Base-by-base conservation (phyloP, 2,113 vertebrate species). In the Oreochromis niloticus region DNA sequence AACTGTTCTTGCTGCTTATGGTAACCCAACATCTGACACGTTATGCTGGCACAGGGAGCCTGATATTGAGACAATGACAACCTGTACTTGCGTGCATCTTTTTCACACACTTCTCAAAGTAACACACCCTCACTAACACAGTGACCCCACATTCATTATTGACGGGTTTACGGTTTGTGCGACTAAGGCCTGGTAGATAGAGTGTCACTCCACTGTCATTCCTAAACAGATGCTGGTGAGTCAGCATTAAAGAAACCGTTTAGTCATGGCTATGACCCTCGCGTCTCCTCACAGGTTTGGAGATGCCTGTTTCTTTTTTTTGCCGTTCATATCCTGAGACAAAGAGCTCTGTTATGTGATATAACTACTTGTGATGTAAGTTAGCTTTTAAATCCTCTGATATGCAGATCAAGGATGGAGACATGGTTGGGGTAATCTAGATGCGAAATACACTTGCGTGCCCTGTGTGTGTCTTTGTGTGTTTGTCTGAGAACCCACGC, bases 131-230 rank as follows among this genome's bases (percentile, higher is more conserved):
- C 79, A 6, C 61, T 79, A 84, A 73, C 85, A 85, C 87, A 82
- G 46, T 90, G 91, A 89, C 88, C 89, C 24, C 27, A 2, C 87
- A 95, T 95, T 8, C 87, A 95, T 95, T 94, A 95, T 95, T 94
- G 85, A 95, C 36, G 63, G 43, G 4, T 24, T 68, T 75, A 24
- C 73, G 88, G 79, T 93, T 87, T 71, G 85, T 80, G 78, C 17
- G 22, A 43, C 90, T 73, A 86, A 55, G 87, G 68, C 80, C 22
- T 3, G 56, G 85, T 30, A 81, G 95, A 92, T 95, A 79, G 63
- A 68, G 87, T 95, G 92, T 94, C 92, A 19, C 81, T 34, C 19
- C 10, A 50, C 84, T 80, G 87, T 92, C 88, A 88, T 84, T 34
- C 83, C 94, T 93, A 79, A 94, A 90, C 36, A 71, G 48, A 61